phyloP scores from a whole-genome alignment of 2,797 vertebrate genomes.

The Leuciscus waleckii region DNA sequence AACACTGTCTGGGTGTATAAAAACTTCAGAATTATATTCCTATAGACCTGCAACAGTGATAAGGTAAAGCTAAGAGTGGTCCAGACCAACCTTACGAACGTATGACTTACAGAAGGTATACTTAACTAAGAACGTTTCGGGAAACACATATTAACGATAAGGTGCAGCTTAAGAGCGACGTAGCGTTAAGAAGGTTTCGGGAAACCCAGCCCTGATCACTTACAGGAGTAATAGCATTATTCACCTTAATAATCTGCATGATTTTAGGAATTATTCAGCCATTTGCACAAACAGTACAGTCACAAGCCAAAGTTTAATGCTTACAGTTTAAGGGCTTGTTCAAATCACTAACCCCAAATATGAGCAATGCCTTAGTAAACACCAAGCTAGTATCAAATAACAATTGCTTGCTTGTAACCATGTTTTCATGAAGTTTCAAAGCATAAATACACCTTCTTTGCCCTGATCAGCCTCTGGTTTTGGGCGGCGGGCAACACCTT shows the following conservation, averaged over 20 bases:
- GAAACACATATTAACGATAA: no score
- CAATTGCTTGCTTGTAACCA: not conserved
- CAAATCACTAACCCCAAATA: not conserved
- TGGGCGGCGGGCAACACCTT: conserved; percentile 27
- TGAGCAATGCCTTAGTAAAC: not conserved
- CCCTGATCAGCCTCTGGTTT: conserved; percentile 17
- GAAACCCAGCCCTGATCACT: not conserved
- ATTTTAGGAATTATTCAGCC: not conserved
- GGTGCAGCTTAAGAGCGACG: no score
- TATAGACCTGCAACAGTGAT: no score
- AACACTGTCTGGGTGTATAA: no score
- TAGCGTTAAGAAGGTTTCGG: no score
- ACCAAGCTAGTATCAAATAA: not conserved
- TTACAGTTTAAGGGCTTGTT: not conserved
- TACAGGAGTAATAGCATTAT: not conserved
- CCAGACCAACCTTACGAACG: no score
- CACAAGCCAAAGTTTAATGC: not conserved
- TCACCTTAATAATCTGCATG: not conserved
- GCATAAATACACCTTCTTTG: conserved; percentile 9
- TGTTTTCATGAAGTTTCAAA: conserved; percentile 33
- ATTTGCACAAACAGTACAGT: not conserved
- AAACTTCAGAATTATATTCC: no score
- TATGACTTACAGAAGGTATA: no score
- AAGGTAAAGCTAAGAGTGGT: no score
- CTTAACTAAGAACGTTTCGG: no score